phyloP scores from a whole-genome alignment of 2,888 invertebrate species.

The Phengaris arion region DNA sequence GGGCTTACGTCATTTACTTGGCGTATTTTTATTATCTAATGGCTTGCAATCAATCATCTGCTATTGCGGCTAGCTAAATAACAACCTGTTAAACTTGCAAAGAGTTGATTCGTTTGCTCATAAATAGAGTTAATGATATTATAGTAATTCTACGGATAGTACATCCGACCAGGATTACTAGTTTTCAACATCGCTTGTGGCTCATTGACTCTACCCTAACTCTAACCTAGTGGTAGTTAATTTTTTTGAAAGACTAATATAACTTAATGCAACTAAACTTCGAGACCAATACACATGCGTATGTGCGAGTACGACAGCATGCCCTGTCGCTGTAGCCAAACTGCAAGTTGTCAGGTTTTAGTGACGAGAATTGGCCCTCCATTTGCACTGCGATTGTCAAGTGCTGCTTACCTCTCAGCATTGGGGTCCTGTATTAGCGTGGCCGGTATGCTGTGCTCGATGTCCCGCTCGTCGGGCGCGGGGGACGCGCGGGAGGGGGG shows the following conservation, averaged over 20 bases:
- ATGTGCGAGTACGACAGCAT: not conserved
- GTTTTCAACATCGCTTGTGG: too few species aligned
- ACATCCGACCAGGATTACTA: too few species aligned
- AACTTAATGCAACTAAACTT: too few species aligned
- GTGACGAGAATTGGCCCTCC: not conserved
- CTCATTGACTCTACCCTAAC: too few species aligned
- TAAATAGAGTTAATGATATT: not conserved
- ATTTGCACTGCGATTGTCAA: not conserved
- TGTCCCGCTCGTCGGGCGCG: constrained; percentile 71
- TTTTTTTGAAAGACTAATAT: too few species aligned
- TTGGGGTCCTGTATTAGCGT: constrained; percentile 77
- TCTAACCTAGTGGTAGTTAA: too few species aligned
- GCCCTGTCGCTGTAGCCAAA: not conserved
- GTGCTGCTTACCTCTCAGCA: constrained; percentile 63
- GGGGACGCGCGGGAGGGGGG: constrained; percentile 58
- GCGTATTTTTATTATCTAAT: constrained; percentile 15
- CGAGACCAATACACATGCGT: too few species aligned
- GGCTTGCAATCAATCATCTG: constrained; percentile 3
- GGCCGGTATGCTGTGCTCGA: constrained; percentile 78
- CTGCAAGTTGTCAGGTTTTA: not conserved
- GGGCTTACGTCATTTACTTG: constrained; percentile 9
- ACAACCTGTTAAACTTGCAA: not conserved
- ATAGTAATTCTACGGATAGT: not conserved
- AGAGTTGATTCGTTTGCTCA: not conserved
- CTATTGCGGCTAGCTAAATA: not conserved